Conservation (phyloP, 1,140 invertebrate species). For the Periplaneta americana region DNA sequence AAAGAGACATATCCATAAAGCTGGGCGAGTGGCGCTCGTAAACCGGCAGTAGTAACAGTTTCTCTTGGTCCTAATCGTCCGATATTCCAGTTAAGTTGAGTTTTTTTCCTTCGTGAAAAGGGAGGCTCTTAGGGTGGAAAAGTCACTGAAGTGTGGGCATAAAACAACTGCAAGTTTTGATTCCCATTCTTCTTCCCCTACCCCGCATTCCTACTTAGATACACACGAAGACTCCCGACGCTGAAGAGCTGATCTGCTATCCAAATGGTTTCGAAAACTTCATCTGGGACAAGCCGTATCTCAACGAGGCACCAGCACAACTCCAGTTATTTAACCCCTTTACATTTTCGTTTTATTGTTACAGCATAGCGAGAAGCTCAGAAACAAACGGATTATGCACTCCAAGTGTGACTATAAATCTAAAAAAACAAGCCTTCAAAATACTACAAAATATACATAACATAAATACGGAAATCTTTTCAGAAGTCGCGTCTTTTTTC, state of each 20-base stretch:
- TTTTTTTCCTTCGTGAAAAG: too few relatives aligned
- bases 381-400: background rate
- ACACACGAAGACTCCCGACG: background rate
- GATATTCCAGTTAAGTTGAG: background rate
- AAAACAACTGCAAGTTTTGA: background rate
- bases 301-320: background rate
- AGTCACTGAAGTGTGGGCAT: background rate
- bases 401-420: background rate
- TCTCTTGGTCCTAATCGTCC: background rate
- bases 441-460: background rate
- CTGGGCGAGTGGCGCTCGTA: background rate
- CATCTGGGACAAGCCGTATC: background rate
- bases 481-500: background rate
- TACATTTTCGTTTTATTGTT: background rate
- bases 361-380: background rate
- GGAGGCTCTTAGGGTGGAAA: background rate
- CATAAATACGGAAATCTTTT: background rate
- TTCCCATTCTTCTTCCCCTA: background rate
- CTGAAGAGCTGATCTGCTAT: background rate
- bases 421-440: background rate
- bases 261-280: background rate
- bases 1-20: background rate
- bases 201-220: background rate
- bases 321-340: background rate
- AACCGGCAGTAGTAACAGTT: background rate